Base-by-base conservation (phyloP, 1,140 invertebrate species). In the Polypedilum vanderplanki region DNA sequence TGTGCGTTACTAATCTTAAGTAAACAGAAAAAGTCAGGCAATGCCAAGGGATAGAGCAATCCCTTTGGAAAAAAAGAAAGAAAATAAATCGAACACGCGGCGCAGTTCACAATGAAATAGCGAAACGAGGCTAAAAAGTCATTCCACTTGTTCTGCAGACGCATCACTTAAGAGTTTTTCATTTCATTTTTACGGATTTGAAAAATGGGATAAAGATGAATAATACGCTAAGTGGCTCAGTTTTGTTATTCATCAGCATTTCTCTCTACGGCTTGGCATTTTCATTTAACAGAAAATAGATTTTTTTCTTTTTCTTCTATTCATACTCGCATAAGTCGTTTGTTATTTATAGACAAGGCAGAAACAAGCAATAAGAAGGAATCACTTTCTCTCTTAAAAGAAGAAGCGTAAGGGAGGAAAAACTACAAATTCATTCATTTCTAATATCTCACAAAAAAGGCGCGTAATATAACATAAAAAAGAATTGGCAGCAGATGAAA, bases 201-300 rank as follows among this genome's bases (percentile, higher is more conserved):
- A 70, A 70, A 70, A 70, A 70, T 70, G 65, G 20, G 7, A 20
- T 70, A 22, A 70, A 70, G 20, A 70, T 70, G 65, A 70, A 22
- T 70, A 70, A 70, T 20, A 70, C 20, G 65, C 18, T 70, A 70
- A 70, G 65, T 70, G 65, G 65, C 65, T 70, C n/a, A 70, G 65
- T 70, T 70, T 70, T 70, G 65, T 70, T 70, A 70, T 70, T 70
- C 65, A 22, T 70, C 65, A 70, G 65, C 20, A 20, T 70, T 57
- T 57, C 10, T 33, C 65, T 18, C 65, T 70, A n/a, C n/a, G n/a
- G n/a, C n/a, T 57, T 57, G 65, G 65, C 18, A 70, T 70, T 70
- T 70, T 22, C 18, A 70, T n/a, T 70, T 70, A n/a, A 70, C 2
- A 70, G 17, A 18, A 20, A 18, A 57, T 57, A 57, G 10, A 15